Percentiles rank a stretch among this genome's conserved stretches.
Conservation (phyloP, 2,797 vertebrate species). For the Pseudochromis fuscus region DNA sequence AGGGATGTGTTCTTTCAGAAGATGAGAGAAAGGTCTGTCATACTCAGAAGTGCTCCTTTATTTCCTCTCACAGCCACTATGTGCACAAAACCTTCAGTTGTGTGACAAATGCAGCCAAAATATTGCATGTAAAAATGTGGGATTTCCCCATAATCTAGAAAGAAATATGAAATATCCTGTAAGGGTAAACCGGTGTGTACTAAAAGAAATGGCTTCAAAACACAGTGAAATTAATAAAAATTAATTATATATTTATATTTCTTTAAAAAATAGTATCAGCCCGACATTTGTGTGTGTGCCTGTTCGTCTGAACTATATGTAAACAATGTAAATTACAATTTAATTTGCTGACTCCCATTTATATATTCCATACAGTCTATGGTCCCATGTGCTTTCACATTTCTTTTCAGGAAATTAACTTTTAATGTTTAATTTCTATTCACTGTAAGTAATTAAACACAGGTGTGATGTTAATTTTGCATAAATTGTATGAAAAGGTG, state of each 20-base stretch:
- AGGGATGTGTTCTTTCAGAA: slow-evolving; percentile 62
- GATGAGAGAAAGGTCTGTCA: slow-evolving; percentile 49
- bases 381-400: background rate
- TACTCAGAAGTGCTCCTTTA: slow-evolving; percentile 43
- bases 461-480: background rate
- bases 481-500: background rate
- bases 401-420: background rate
- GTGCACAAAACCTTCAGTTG: background rate
- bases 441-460: background rate
- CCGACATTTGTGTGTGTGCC: background rate
- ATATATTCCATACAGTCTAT: background rate
- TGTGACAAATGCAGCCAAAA: slow-evolving; percentile 10
- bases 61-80: slow-evolving; percentile 66
- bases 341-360: background rate
- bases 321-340: background rate
- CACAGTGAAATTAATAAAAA: background rate
- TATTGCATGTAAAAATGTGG: background rate
- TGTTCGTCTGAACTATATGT: background rate
- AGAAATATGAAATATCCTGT: background rate
- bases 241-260: too few species aligned
- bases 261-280: too few species aligned
- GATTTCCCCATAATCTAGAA: background rate
- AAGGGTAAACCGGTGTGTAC: background rate
- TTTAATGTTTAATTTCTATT: background rate
- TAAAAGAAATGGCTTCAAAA: background rate